Evolutionary conservation across 1,140 invertebrate genomes (phyloP).

Genomic region (Diorhabda elongata): DNA sequence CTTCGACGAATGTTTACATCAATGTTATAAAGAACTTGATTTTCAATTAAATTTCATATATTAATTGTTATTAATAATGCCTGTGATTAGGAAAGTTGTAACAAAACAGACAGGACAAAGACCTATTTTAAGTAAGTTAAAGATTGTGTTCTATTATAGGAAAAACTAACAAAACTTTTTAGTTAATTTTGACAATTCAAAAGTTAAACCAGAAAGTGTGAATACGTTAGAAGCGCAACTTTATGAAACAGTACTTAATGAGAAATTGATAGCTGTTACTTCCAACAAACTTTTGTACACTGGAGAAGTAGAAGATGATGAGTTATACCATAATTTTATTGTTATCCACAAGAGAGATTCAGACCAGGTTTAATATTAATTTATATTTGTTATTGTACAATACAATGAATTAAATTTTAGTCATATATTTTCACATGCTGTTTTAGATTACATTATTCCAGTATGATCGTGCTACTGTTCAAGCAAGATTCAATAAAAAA

Average conservation of each 20-base stretch:
- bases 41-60: too few species aligned
- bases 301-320: constrained; percentile 27
- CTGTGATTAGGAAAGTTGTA: constrained; percentile 19
- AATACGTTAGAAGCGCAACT: constrained; percentile 22
- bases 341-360: constrained; percentile 29
- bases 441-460: constrained; percentile 32
- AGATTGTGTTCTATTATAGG: constrained; percentile 1
- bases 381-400: constrained; percentile 11
- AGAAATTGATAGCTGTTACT: constrained; percentile 27
- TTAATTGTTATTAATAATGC: constrained; percentile 11
- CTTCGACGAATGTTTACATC: too few species aligned
- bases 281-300: constrained; percentile 33
- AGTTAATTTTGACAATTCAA: constrained; percentile 40
- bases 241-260: constrained; percentile 26
- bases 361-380: constrained; percentile 25
- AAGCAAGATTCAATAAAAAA: constrained; percentile 21
- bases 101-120: constrained; percentile 12
- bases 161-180: constrained; percentile 11
- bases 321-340: constrained; percentile 35
- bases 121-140: constrained; percentile 23
- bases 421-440: neutral
- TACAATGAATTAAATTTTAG: neutral
- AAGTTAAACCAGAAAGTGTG: constrained; percentile 27
- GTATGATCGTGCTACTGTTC: constrained; percentile 24
- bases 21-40: too few species aligned